Conservation (phyloP, 2,113 vertebrate genomes). For the Lucifuga dentata region DNA sequence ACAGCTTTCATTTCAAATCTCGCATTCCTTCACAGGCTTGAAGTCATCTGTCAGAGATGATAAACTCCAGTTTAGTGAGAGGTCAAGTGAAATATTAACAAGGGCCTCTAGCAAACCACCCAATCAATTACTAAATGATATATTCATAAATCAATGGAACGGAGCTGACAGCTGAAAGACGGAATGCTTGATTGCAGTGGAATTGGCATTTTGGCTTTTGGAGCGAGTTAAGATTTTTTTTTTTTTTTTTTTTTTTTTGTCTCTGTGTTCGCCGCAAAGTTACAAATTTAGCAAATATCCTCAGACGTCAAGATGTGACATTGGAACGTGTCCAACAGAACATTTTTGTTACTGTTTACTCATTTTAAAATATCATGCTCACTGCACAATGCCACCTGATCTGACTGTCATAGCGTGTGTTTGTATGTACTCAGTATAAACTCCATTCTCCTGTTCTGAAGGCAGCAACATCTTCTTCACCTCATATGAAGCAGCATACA, state of each 20-base stretch:
- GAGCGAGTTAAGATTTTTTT: conserved; percentile 41
- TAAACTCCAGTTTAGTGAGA: conserved; percentile 68
- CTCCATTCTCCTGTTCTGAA: too few species aligned
- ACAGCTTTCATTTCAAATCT: conserved; percentile 62
- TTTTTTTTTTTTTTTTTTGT: conserved; percentile 6
- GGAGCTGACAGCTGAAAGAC: conserved; percentile 56
- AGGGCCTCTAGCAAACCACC: conserved; percentile 57
- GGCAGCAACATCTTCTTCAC: too few species aligned
- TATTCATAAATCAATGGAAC: conserved; percentile 69
- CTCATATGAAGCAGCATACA: too few species aligned
- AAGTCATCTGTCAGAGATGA: conserved; percentile 69
- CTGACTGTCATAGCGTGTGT: too few species aligned
- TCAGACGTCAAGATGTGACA: conserved; percentile 6
- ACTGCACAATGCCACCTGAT: too few species aligned
- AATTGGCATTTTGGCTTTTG: conserved; percentile 45
- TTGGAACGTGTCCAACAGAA: neutral
- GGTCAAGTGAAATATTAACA: conserved; percentile 80
- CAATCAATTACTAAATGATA: conserved; percentile 71
- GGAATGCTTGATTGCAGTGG: conserved; percentile 30
- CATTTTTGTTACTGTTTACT: neutral
- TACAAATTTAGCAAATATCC: conserved; percentile 2
- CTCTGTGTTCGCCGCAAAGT: neutral
- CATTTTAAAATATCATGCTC: too few species aligned
- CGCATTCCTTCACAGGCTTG: conserved; percentile 35
- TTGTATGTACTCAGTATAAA: too few species aligned